Evolutionary conservation across 2,888 invertebrate species (phyloP).

Genomic region (Cephus sareptanus): DNA sequence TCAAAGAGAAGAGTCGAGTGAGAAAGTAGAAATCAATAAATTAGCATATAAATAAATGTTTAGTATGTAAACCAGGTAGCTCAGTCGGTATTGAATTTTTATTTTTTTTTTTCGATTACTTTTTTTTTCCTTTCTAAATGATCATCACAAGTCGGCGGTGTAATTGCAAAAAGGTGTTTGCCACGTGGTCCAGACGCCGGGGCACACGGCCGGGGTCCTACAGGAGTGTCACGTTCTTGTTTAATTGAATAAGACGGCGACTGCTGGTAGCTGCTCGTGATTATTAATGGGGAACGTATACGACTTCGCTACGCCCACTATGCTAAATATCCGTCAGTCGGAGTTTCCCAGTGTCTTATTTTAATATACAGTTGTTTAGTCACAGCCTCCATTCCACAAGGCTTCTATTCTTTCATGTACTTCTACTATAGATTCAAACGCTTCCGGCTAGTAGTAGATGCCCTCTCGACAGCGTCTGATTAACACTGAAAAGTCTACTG

Average conservation of each 20-base stretch:
- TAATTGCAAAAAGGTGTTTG: constrained; percentile 40
- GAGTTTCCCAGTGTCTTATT: neutral
- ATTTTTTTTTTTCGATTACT: neutral
- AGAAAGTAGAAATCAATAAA: neutral
- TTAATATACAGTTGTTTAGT: neutral
- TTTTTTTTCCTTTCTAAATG: neutral
- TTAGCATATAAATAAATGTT: neutral
- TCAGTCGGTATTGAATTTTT: neutral
- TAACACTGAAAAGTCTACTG: neutral
- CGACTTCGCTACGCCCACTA: neutral
- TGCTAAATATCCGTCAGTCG: neutral
- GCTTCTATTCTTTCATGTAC: neutral
- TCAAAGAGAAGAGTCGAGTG: too few relatives aligned
- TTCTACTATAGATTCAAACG: neutral
- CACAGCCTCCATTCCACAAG: neutral
- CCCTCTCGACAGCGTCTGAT: neutral
- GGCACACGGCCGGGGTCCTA: constrained; percentile 29
- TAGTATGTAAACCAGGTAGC: neutral
- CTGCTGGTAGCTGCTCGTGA: constrained; percentile 35
- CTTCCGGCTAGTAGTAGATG: neutral
- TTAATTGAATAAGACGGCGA: constrained; percentile 52
- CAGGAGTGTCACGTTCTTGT: constrained; percentile 39
- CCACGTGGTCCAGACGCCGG: constrained; percentile 29
- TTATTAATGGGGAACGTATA: constrained; percentile 45
- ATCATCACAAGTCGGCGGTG: neutral